Base-by-base conservation (phyloP, 1,140 invertebrate species). In the Euura saliciscinereae region DNA sequence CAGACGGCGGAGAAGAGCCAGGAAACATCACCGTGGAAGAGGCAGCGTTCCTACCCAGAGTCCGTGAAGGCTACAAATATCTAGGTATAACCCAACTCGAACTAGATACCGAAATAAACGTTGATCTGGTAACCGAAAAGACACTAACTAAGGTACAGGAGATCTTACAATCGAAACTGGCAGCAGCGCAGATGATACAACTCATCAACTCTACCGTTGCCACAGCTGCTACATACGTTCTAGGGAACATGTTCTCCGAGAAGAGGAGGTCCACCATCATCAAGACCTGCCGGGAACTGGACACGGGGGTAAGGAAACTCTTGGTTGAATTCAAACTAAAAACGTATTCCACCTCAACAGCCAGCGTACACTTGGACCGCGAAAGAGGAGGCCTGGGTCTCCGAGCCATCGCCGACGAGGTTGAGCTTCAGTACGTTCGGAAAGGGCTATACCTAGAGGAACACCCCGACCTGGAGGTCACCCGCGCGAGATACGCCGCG, bases 1-100 rank as follows among this genome's bases (percentile, higher is more conserved):
- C 51, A 64, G n/a, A n/a, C n/a, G 7, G 51, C 7, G 51, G n/a
- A 64, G n/a, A n/a, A 64, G 51, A 64, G n/a, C n/a, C n/a, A n/a
- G n/a, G n/a, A n/a, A n/a, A n/a, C n/a, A n/a, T n/a, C n/a, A n/a
- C n/a, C n/a, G n/a, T n/a, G n/a, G 59, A 65, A 67, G 65, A 71
- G 45, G 68, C 68, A 8, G 64, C 66, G 4, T 76, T 77, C 66
- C 66, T 77, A 10, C 76, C 76, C 3, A 46, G 69, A 45, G 45
- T n/a, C n/a, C n/a, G n/a, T n/a, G n/a, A n/a, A n/a, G n/a, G n/a
- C n/a, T n/a, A n/a, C n/a, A n/a, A n/a, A n/a, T n/a, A n/a, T n/a
- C 64, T 77, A n/a, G 76, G 74, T 4, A 43, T 76, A 42, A 69
- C 72, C 3, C 76, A 77, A 51, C 46, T 76, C 43, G 74, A 77